Evolutionary conservation across 2,797 vertebrate species (phyloP), one percentile per base, ranked within the genome.

Genomic region (Eulemur albifrons): DNA sequence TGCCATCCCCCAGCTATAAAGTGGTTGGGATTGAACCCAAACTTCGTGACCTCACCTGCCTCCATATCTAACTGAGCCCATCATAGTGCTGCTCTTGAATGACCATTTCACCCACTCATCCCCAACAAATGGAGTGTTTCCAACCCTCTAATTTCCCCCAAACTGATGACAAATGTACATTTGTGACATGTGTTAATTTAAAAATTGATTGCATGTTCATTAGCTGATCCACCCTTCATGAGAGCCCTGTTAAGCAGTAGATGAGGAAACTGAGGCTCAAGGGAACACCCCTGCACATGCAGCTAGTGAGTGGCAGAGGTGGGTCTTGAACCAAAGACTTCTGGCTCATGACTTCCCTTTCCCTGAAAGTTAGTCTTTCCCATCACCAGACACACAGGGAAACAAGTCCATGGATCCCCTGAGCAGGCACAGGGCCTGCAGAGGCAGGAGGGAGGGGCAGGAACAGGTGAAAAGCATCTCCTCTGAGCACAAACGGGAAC

Each of bases 291-390:
- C 50, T n/a, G n/a, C n/a, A n/a, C n/a, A 40, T 17, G 83, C 4
- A 59, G 43, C 61, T 84, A 27, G 21, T 57, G 70, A 80, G 61
- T 40, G 25, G 50, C 48, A 83, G 65, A 75, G 18, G 32, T 79
- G 61, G 45, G 43, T 77, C 87, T 93, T 52, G n/a, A 95, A 93
- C 59, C 32, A 81, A 94, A 70, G 76, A 73, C 50, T 75, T 87
- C 54, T 40, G 43, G 75, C 57, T 84, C 7, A 0, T 23, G 69
- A 40, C 23, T 69, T 94, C 69, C 83, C 82, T 63, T 83, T 75
- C 54, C 72, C 75, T 75, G 63, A 87, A 79, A 96, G 40, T 14
- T 59, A 54, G 18, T n/a, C 73, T 93, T 43, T 72, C 57, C 54
- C 38, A 23, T 69, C 15, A 7, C 38, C 81, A 73, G 84, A 69